Evolutionary conservation across 2,888 invertebrate genomes (phyloP), one percentile per base, ranked within the genome.

Genomic region (Trilocha varians): DNA sequence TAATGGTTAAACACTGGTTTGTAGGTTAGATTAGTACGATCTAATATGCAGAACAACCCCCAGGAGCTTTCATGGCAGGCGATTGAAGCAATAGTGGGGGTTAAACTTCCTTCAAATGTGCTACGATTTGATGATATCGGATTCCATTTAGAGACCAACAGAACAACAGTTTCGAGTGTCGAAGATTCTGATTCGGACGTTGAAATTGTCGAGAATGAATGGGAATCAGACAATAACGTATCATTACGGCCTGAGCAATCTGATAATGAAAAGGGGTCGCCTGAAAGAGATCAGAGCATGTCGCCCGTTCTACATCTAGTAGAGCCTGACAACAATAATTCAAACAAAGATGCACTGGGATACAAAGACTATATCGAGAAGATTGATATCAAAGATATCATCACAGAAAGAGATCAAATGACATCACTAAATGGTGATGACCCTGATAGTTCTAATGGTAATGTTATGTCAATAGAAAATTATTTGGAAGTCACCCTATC

Each of bases 31-130:
- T 70, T 87, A 83, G 85, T 80, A 71, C 85, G 78, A 80, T 78
- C 74, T 83, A 85, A 82, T 83, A 86, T 87, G 87, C 87, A 87
- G 85, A 85, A 80, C 83, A 85, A 86, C 85, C 86, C 86, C 82
- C 87, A 86, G 78, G 83, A 87, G 83, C 87, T 87, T 78, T 87
- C 87, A 82, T 87, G 87, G 87, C 85, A 87, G 75, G 87, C 86
- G 72, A 87, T 87, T 69, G 85, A 87, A 72, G 75, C 83, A 78
- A 87, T 87, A 57, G 85, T 87, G 62, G 87, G 87, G 75, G 87
- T 87, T 70, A 86, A 87, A 73, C 80, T 87, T 59, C 86, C 86
- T 59, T 65, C 84, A 47, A 86, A 84, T 60, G 84, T 87, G 57
- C 78, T 87, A 61, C 77, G 87, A 56, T 87, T 87, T 57, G 87